Conservation (phyloP, 2,888 invertebrate genomes). For the Glaucopsyche alexis region DNA sequence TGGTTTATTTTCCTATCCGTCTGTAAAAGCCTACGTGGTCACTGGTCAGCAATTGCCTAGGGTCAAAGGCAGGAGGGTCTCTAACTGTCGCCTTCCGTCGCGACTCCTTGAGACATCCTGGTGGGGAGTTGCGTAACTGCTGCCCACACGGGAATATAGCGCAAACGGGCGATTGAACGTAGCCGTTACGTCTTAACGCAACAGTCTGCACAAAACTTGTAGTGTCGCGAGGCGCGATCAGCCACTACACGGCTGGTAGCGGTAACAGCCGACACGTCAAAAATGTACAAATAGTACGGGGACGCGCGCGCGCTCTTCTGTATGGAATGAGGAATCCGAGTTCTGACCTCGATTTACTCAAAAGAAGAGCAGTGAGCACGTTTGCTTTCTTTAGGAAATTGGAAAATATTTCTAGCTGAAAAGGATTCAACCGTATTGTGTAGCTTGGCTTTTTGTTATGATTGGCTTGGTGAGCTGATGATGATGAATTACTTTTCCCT, state of each 20-base stretch:
- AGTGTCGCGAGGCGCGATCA: too few relatives aligned
- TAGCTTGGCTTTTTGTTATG: background rate
- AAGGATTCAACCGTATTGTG: background rate
- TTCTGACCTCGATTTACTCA: background rate
- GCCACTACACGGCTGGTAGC: background rate
- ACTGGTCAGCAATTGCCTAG: conserved; percentile 2
- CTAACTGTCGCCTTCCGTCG: conserved; percentile 14
- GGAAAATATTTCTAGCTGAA: background rate
- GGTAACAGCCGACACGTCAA: background rate
- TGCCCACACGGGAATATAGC: background rate
- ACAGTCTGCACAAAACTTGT: too few relatives aligned
- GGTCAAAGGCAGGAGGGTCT: conserved; percentile 20
- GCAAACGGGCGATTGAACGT: background rate
- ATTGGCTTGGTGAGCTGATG: background rate
- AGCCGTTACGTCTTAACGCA: background rate
- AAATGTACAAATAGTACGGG: background rate
- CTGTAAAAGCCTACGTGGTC: background rate
- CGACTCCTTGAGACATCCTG: conserved; percentile 22
- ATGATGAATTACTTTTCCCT: background rate
- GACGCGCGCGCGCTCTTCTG: background rate
- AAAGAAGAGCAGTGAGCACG: background rate
- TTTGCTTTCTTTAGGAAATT: background rate
- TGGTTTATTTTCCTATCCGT: too few relatives aligned
- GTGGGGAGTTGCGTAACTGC: background rate
- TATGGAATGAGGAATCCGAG: too few relatives aligned